A percentile compares a stretch with the other conserved stretches of the same genome.
phyloP scores from a whole-genome alignment of 2,888 invertebrate species.

The Apamea monoglypha region DNA sequence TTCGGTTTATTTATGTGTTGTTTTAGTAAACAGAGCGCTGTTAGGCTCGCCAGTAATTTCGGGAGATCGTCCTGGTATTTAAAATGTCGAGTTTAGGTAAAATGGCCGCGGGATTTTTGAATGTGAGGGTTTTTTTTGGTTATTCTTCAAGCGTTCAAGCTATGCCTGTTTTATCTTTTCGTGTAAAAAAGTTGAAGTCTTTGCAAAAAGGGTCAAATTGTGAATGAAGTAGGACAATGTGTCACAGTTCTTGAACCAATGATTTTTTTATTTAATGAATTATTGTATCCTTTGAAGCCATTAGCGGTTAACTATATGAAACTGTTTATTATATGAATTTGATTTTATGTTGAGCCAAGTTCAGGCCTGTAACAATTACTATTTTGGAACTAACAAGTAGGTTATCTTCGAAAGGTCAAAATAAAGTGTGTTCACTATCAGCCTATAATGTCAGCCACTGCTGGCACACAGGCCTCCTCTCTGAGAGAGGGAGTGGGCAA shows the following conservation, averaged over 20 bases:
- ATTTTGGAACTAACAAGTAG: neutral
- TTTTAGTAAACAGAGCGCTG: slow-evolving; percentile 67
- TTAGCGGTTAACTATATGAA: neutral
- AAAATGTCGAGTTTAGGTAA: slow-evolving; percentile 22
- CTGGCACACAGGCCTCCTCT: neutral
- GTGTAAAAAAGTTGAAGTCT: neutral
- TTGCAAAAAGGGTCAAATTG: neutral
- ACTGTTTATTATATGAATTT: too few relatives aligned
- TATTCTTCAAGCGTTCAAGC: neutral
- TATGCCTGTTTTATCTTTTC: neutral
- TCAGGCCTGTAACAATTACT: neutral
- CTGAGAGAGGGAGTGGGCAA: neutral
- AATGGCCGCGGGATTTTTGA: slow-evolving; percentile 8
- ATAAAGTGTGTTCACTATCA: neutral
- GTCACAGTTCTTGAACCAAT: neutral
- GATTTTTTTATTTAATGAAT: neutral
- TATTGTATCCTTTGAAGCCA: neutral
- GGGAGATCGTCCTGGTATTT: slow-evolving; percentile 48
- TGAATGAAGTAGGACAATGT: neutral
- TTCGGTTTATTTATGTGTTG: slow-evolving; percentile 72
- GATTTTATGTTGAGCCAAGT: neutral
- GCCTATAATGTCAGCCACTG: neutral
- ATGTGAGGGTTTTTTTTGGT: neutral
- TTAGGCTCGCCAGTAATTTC: slow-evolving; percentile 57
- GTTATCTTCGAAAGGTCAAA: neutral